Conservation (phyloP, 2,888 invertebrate species). For the Eupeodes latifasciatus region DNA sequence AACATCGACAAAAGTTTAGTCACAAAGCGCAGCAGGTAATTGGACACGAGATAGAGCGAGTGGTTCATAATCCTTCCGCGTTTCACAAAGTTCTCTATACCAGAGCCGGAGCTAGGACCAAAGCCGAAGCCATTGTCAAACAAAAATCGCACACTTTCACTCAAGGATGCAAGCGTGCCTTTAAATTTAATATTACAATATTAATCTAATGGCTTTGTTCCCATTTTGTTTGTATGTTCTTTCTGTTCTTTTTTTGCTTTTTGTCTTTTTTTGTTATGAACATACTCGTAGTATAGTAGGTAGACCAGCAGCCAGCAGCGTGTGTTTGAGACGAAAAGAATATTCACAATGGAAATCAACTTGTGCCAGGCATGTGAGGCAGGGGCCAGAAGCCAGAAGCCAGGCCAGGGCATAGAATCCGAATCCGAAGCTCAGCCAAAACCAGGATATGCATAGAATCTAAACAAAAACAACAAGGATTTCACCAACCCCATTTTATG, state of each 20-base stretch:
- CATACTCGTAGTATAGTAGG: background rate
- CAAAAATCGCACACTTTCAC: conserved; percentile 45
- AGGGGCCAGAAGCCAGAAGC: too few relatives aligned
- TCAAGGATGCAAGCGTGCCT: conserved; percentile 65
- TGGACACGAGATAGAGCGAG: conserved; percentile 28
- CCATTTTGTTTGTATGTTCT: conserved; percentile 33
- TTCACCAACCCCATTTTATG: conserved; percentile 7
- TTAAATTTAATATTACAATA: conserved; percentile 68
- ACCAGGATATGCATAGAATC: conserved; percentile 46
- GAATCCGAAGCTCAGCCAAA: background rate
- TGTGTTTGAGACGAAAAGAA: conserved; percentile 25
- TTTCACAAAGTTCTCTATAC: conserved; percentile 10
- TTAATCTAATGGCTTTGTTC: conserved; percentile 71
- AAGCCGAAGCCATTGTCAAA: conserved; percentile 40
- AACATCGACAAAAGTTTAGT: background rate
- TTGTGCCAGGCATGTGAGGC: background rate
- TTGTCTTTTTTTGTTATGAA: background rate
- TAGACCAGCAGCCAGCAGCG: conserved; percentile 4
- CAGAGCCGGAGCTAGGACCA: too few relatives aligned
- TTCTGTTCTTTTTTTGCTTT: background rate
- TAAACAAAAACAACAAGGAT: conserved; percentile 7
- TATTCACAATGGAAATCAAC: conserved; percentile 42
- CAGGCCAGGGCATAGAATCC: background rate
- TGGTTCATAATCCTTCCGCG: conserved; percentile 57
- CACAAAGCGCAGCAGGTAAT: conserved; percentile 30